These are phyloP conservation scores for Charanyca ferruginea DNA, from an alignment of 2,888 invertebrate genomes.

Conservation along the genomic window DNA sequence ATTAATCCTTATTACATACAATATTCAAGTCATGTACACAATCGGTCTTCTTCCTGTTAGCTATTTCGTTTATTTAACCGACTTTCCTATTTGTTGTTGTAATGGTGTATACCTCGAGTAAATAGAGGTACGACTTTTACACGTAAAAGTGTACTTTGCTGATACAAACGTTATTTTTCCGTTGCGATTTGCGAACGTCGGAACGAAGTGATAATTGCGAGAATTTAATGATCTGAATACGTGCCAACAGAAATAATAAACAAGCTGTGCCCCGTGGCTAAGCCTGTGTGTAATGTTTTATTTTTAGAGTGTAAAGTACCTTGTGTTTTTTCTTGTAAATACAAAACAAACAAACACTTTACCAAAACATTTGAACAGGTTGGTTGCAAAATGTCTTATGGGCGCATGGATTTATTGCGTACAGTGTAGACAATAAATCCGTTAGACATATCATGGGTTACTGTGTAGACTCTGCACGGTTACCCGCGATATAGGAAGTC, in stretches of 20 bases:
- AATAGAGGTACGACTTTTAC: conserved; percentile 40
- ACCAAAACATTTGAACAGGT: conserved; percentile 26
- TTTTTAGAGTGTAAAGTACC: conserved; percentile 3
- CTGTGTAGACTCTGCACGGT: conserved; percentile 32
- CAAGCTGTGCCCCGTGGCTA: conserved; percentile 12
- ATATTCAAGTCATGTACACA: conserved; percentile 74
- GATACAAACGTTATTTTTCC: conserved; percentile 31
- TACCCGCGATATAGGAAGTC: conserved; percentile 20
- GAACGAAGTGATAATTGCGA: conserved; percentile 49
- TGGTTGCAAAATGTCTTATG: conserved; percentile 31
- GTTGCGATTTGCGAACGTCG: conserved; percentile 37
- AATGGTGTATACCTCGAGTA: conserved; percentile 49
- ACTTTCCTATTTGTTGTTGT: conserved; percentile 66
- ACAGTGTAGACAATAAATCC: conserved; percentile 47
- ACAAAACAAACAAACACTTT: neutral
- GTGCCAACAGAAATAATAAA: conserved; percentile 34
- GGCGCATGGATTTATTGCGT: conserved; percentile 33
- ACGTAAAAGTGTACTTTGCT: conserved; percentile 27
- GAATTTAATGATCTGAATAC: conserved; percentile 53
- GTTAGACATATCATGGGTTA: conserved; percentile 48
- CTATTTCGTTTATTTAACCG: conserved; percentile 70
- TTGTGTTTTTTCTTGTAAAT: neutral
- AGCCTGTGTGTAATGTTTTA: neutral
- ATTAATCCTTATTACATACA: conserved; percentile 67
- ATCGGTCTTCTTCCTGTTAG: conserved; percentile 70